Conservation (phyloP, 2,113 vertebrate genomes). For the Anarrhichthys ocellatus region DNA sequence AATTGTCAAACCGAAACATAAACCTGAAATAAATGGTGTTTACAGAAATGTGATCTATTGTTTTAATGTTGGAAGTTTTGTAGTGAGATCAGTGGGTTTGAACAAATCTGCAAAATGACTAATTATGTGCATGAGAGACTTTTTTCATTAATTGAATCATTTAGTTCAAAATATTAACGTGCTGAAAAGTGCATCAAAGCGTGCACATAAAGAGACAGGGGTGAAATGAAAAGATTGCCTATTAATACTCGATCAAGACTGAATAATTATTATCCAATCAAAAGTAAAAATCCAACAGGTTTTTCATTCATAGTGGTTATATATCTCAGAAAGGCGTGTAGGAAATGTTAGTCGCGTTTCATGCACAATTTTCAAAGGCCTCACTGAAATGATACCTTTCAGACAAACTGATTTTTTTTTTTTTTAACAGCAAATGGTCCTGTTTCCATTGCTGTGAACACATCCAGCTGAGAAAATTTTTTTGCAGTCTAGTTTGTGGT, state of each 20-base stretch:
- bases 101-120: not conserved
- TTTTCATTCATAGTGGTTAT: too few relatives aligned
- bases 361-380: not conserved
- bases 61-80: conserved; percentile 6
- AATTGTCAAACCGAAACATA: not conserved
- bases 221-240: too few relatives aligned
- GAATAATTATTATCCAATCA: too few relatives aligned
- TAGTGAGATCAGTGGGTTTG: not conserved
- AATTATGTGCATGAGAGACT: not conserved
- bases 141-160: too few relatives aligned
- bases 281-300: too few relatives aligned
- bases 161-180: not conserved
- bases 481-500: not conserved
- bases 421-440: not conserved
- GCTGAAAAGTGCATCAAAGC: not conserved
- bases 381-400: not conserved
- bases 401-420: not conserved
- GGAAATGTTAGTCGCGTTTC: not conserved
- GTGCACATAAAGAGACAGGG: too few relatives aligned
- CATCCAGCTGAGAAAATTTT: not conserved
- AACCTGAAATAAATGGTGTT: conserved; percentile 47
- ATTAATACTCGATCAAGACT: too few relatives aligned
- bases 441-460: not conserved
- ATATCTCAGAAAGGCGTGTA: not conserved
- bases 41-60: not conserved